These are phyloP conservation scores for Stenodema calcarata DNA, from an alignment of 2,888 invertebrate genomes.

Conservation along the genomic window DNA sequence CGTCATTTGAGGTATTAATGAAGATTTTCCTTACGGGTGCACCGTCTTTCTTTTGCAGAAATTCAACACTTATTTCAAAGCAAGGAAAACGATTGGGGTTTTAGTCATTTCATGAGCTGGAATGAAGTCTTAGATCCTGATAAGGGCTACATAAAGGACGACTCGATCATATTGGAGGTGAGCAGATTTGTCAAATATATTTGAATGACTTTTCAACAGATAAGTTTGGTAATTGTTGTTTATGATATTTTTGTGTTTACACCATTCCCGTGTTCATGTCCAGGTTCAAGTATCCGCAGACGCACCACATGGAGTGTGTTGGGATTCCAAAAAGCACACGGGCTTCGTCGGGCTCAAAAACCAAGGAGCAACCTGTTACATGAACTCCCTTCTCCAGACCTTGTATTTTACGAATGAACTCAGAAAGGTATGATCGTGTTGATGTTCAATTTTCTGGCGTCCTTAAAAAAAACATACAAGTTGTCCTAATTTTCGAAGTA, in stretches of 20 bases:
- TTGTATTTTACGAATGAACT: constrained; percentile 94
- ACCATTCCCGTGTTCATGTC: constrained; percentile 32
- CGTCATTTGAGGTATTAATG: too few species aligned
- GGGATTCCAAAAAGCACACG: constrained; percentile 99
- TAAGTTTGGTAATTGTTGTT: too few species aligned
- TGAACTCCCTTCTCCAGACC: constrained; percentile 98
- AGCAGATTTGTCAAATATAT: too few species aligned
- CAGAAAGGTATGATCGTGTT: constrained; percentile 64
- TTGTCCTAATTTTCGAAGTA: too few species aligned
- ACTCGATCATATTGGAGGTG: constrained; percentile 85
- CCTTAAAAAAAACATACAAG: background rate
- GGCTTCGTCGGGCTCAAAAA: constrained; percentile 92
- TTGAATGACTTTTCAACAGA: too few species aligned
- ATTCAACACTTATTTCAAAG: constrained; percentile 96
- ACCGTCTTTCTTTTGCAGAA: constrained; percentile 62
- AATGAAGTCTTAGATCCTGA: constrained; percentile 89
- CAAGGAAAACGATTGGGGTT: constrained; percentile 93
- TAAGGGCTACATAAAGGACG: constrained; percentile 90
- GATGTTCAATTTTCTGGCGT: background rate
- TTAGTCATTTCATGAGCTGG: constrained; percentile 96
- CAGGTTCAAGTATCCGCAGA: constrained; percentile 82
- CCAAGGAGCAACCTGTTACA: constrained; percentile 99
- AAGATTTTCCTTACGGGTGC: too few species aligned
- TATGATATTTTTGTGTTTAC: too few species aligned
- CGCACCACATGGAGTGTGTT: constrained; percentile 90